phyloP scores from a whole-genome alignment of 1,140 invertebrate species.

The Microvelia longipes region DNA sequence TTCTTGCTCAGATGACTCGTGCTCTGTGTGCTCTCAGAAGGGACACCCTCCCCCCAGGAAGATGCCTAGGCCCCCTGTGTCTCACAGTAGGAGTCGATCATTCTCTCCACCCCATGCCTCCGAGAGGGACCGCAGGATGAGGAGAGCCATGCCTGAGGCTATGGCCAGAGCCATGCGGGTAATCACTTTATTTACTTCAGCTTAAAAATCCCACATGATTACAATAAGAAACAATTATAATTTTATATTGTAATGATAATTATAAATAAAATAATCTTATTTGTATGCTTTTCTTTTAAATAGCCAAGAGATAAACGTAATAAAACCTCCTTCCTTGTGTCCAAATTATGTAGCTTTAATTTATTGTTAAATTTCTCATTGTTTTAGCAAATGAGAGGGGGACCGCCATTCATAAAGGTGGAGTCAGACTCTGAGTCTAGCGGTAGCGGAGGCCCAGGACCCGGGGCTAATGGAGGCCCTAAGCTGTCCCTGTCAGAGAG shows the following conservation, averaged over 20 bases:
- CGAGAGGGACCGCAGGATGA: background rate
- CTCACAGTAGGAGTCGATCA: background rate
- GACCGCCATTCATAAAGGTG: constrained; percentile 21
- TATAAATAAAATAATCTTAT: no score
- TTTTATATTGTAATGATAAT: no score
- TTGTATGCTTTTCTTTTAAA: no score
- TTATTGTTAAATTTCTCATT: no score
- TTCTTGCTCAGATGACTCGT: constrained; percentile 64
- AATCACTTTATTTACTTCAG: background rate
- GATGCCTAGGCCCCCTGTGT: no score
- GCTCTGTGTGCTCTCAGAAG: constrained; percentile 46
- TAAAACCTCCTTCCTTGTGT: no score
- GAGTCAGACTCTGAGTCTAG: constrained; percentile 30
- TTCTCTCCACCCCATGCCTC: background rate
- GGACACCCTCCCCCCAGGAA: constrained; percentile 12
- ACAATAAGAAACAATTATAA: no score
- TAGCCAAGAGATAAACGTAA: no score
- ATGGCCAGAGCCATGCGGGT: background rate
- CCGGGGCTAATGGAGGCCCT: constrained; percentile 18
- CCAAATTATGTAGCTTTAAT: no score
- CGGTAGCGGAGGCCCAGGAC: constrained; percentile 17
- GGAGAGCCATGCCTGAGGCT: background rate
- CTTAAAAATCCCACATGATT: no score
- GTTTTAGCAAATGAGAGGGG: constrained; percentile 24
- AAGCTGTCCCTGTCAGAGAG: constrained; percentile 57